Evolutionary conservation across 2,113 vertebrate genomes (phyloP), one percentile per base, ranked within the genome.

Genomic region (Anguilla japonica): DNA sequence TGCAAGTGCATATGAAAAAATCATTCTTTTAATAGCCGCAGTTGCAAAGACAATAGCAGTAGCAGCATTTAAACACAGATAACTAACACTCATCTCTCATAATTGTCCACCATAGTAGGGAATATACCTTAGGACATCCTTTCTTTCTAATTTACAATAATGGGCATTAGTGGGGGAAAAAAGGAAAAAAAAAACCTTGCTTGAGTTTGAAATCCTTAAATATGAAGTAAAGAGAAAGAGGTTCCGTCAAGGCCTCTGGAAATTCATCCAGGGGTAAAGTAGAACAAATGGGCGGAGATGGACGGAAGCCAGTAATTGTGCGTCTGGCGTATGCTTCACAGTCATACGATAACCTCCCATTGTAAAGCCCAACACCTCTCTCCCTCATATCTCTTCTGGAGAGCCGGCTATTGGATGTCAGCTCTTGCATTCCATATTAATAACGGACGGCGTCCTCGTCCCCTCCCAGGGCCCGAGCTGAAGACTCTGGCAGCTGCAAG

Each of bases 401-500:
- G 75, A 18, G n/a, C 26, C 22, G 15, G 41, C 78, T 87, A 88
- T 88, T 80, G 56, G 80, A 80, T 88, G 80, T 88, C 84, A 56
- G 41, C 20, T 46, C 63, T 88, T 82, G 75, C 50, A 29, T 29
- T 5, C 41, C 60, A 83, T 56, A 57, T 85, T 82, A 85, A 82
- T 82, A 85, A 88, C 87, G 14, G 56, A 60, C 43, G 41, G 34
- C 63, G 60, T 67, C 53, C 71, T 78, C 41, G 57, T 80, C 82
- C 87, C 71, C 43, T 84, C 81, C 43, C 67, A 81, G 56, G 34
- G 20, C 57, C 43, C n/a, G 14, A 75, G 43, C 79, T 82, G 80
- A 88, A 82, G 26, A 56, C 79, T 56, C 39, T 22, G 63, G 85
- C 87, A 88, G 87, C 83, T 88, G 87, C 26, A 34, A 34, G 56